These are phyloP conservation scores for Grus americana DNA, from an alignment of 2,113 vertebrate genomes.

Conservation along the genomic window DNA sequence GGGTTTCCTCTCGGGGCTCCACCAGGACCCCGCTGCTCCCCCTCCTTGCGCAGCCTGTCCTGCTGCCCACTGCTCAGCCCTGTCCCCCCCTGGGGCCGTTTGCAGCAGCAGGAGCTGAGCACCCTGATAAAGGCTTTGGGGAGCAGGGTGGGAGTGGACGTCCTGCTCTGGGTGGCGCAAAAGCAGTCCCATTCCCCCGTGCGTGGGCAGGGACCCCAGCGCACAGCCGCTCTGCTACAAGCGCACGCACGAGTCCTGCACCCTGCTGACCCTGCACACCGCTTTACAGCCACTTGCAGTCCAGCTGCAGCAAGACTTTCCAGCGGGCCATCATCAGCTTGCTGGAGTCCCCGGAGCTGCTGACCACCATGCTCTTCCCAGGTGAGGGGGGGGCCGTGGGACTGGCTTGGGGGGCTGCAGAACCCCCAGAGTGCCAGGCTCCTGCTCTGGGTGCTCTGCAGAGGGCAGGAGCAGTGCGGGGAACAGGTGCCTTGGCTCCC, in stretches of 20 bases:
- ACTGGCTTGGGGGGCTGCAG: accelerated
- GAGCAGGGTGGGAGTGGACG: too few relatives aligned
- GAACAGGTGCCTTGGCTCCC: not conserved
- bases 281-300: slow-evolving; percentile 86
- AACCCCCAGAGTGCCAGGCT: not conserved
- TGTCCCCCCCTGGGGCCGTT: accelerated
- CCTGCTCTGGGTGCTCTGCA: not conserved
- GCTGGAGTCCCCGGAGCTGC: slow-evolving; percentile 87
- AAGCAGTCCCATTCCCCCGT: not conserved
- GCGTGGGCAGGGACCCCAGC: accelerated
- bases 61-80: not conserved
- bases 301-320: slow-evolving; percentile 87
- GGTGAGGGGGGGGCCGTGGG: slow-evolving; percentile 65
- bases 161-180: not conserved
- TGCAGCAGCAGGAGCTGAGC: not conserved
- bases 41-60: not conserved
- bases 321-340: slow-evolving; percentile 86
- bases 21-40: not conserved
- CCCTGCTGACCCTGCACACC: not conserved
- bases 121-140: not conserved
- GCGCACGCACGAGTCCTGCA: not conserved
- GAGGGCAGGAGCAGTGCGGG: not conserved
- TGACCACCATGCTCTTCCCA: slow-evolving; percentile 93
- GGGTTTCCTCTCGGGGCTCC: not conserved
- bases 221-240: too few relatives aligned